Base-by-base conservation (phyloP, 2,113 vertebrate species). In the Irena cyanogastra region DNA sequence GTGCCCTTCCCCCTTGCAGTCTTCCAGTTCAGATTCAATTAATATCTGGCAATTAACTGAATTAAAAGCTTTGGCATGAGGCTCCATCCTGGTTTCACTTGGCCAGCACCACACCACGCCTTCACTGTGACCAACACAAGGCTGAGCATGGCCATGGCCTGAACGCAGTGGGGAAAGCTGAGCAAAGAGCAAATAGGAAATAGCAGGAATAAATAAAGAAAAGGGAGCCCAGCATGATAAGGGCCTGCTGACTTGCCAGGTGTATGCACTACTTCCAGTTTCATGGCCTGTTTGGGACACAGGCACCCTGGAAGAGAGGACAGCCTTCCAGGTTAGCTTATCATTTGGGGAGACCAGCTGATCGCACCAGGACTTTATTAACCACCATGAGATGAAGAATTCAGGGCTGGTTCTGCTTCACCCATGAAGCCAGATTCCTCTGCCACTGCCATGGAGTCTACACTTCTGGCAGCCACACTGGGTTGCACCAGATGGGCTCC, bases 101-200 rank as follows among this genome's bases (percentile, higher is more conserved):
- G 59, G 75, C 61, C 61, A 53, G 61, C 49, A 31, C n/a, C 44
- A 49, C 49, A 79, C 66, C 75, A 61, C 42, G 2, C 75, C 86
- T 39, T 83, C 7, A 0, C 54, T n/a, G n/a, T 53, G 21, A 33
- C 71, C 37, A 44, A 10, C 42, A 17, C 50, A 9, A 37, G 56
- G 41, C n/a, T 6, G 9, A 60, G 44, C 45, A 49, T 7, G 45
- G 80, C 42, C 37, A 22, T 0, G 7, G 37, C 70, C 80, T 64
- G 28, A 33, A 5, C 0, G 4, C 49, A n/a, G 60, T 1, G 0
- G 35, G 5, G 52, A 81, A 52, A 74, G 18, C 39, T 0, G 33
- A 70, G 76, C 64, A 88, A 86, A 82, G 89, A 65, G 39, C 75
- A 82, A 64, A 61, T 19, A 66, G 49, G 59, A 74, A 91, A 57